Percentiles rank a stretch among this genome's conserved stretches.
Evolutionary conservation across 2,888 invertebrate species (phyloP).

Genomic region (Hirtodrosophila trivittata): DNA sequence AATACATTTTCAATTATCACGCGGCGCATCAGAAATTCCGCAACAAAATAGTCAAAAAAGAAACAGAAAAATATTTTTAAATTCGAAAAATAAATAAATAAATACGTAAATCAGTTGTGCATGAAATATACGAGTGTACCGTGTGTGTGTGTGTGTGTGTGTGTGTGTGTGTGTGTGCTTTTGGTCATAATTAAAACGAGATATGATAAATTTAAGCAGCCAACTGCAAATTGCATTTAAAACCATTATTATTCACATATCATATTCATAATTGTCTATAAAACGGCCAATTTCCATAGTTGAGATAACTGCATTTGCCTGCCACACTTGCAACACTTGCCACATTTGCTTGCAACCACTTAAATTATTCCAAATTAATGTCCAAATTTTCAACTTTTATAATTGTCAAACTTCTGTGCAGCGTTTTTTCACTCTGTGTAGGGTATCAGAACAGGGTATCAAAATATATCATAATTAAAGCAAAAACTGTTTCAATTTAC

Average conservation of each 20-base stretch:
- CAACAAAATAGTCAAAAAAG: constrained; percentile 9
- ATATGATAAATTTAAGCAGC: constrained; percentile 12
- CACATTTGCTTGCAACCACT: constrained; percentile 3
- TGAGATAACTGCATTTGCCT: constrained; percentile 5
- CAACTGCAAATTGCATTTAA: constrained; percentile 1
- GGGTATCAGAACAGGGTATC: too few species aligned
- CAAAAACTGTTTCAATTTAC: too few species aligned
- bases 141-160: constrained; percentile 6
- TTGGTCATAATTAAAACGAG: constrained; percentile 25
- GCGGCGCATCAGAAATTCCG: constrained; percentile 17
- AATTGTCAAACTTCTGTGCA: too few species aligned
- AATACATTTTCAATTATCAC: constrained; percentile 68
- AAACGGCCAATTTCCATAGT: neutral
- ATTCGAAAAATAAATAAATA: constrained; percentile 27
- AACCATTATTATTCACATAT: too few species aligned
- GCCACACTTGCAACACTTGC: neutral
- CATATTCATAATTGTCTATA: constrained; percentile 10
- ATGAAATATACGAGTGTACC: constrained; percentile 23
- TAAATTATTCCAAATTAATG: neutral
- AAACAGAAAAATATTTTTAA: constrained; percentile 35
- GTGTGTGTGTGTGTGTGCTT: constrained; percentile 1
- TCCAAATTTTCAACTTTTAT: too few species aligned
- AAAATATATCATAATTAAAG: too few species aligned
- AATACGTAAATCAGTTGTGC: constrained; percentile 40
- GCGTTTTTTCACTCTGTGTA: neutral